Conservation (phyloP, 2,888 invertebrate species). For the Liopterus haemorrhoidalis region DNA sequence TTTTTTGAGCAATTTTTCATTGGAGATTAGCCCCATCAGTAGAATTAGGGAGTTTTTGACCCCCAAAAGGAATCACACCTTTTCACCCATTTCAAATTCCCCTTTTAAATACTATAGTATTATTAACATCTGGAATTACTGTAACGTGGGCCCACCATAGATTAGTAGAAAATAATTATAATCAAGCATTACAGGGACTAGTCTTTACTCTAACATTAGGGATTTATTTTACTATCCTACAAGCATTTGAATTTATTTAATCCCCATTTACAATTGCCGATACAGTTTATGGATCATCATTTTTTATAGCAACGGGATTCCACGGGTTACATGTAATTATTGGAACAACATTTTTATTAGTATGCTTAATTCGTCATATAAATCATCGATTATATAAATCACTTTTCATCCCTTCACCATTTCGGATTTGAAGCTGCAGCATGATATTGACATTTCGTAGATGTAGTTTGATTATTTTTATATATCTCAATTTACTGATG, state of each 20-base stretch:
- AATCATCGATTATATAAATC: too few species aligned
- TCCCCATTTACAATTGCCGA: conserved; percentile 52
- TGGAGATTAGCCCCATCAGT: conserved; percentile 47
- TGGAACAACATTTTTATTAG: conserved; percentile 49
- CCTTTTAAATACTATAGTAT: conserved; percentile 61
- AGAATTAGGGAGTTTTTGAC: conserved; percentile 55
- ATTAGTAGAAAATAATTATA: conserved; percentile 45
- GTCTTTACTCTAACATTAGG: conserved; percentile 51
- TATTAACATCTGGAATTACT: conserved; percentile 60
- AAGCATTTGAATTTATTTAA: conserved; percentile 60
- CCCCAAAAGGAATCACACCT: conserved; percentile 52
- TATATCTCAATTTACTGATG: conserved; percentile 61
- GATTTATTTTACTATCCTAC: conserved; percentile 57
- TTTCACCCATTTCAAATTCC: conserved; percentile 64
- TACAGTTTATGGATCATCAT: conserved; percentile 58
- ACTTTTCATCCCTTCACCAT: conserved; percentile 50
- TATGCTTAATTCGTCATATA: conserved; percentile 47
- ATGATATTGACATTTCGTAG: conserved; percentile 62
- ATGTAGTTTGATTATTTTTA: conserved; percentile 53
- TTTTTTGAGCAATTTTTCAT: conserved; percentile 56
- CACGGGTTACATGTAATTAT: conserved; percentile 63
- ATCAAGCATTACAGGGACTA: conserved; percentile 44
- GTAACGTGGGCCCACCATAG: conserved; percentile 56
- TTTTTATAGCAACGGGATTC: conserved; percentile 66
- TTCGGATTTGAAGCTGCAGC: conserved; percentile 57